These are phyloP conservation scores for Drosophila tristis DNA, from an alignment of 1,140 invertebrate genomes.

Conservation along the genomic window DNA sequence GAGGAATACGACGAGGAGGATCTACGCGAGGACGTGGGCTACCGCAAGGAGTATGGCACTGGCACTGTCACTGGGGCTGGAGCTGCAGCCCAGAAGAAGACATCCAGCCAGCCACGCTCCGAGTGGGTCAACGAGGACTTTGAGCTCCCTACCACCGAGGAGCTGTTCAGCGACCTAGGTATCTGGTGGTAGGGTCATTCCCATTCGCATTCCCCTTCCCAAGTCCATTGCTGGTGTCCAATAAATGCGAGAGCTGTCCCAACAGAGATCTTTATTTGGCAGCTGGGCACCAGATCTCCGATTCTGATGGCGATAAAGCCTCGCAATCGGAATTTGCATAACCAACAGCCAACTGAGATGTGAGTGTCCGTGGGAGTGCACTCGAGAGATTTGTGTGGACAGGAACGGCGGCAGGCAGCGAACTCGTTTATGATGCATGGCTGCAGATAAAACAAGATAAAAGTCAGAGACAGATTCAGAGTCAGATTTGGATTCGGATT, in stretches of 20 bases:
- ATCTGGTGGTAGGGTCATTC: constrained; percentile 73
- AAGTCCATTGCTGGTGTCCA: constrained; percentile 1
- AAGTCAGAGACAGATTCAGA: constrained; percentile 41
- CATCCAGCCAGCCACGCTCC: constrained; percentile 39
- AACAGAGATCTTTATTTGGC: constrained; percentile 50
- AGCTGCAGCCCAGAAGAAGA: neutral
- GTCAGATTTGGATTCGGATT: neutral
- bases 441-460: constrained; percentile 71
- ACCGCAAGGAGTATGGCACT: constrained; percentile 70
- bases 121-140: constrained; percentile 81
- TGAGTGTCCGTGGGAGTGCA: constrained; percentile 37
- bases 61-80: neutral
- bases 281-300: constrained; percentile 41
- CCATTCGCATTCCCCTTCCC: too few relatives aligned
- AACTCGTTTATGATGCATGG: constrained; percentile 71
- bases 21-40: constrained; percentile 70
- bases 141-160: constrained; percentile 77
- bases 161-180: constrained; percentile 78
- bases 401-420: constrained; percentile 14
- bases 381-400: constrained; percentile 32
- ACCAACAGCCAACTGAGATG: constrained; percentile 34
- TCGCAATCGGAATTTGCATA: constrained; percentile 57
- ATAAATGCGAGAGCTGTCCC: constrained; percentile 58
- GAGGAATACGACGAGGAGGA: constrained; percentile 80
- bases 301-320: constrained; percentile 49